phyloP scores from a whole-genome alignment of 2,888 invertebrate species.

The Agrochola litura region DNA sequence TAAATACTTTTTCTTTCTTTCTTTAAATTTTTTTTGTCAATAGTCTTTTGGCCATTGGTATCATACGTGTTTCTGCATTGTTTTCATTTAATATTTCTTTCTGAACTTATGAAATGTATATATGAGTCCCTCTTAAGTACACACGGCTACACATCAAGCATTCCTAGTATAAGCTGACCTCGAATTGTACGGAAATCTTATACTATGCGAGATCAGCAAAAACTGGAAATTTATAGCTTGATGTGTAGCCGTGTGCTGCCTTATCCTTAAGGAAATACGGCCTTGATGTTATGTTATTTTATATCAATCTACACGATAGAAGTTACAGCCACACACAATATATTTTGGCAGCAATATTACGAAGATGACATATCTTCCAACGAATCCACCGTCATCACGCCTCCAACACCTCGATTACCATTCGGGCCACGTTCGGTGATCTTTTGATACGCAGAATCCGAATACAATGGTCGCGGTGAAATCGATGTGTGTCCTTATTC shows the following conservation, averaged over 20 bases:
- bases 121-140: not conserved
- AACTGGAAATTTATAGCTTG: no score
- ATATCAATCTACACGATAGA: no score
- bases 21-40: not conserved
- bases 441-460: slow-evolving; percentile 88
- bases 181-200: no score
- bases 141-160: no score
- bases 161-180: no score
- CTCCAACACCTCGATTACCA: slow-evolving; percentile 73
- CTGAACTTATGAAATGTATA: not conserved
- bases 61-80: not conserved
- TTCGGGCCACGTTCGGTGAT: slow-evolving; percentile 76
- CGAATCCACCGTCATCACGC: slow-evolving; percentile 55
- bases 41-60: not conserved
- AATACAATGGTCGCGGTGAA: slow-evolving; percentile 82
- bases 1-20: no score
- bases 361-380: slow-evolving; percentile 52
- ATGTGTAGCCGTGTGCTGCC: no score
- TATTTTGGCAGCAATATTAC: slow-evolving; percentile 11
- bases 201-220: no score
- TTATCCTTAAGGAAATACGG: not conserved
- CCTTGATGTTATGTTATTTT: not conserved
- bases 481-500: slow-evolving; percentile 75
- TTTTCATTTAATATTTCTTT: no score
- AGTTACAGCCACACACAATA: not conserved